phyloP scores from a whole-genome alignment of 2,113 vertebrate species.

The Coracopsis vasa region DNA sequence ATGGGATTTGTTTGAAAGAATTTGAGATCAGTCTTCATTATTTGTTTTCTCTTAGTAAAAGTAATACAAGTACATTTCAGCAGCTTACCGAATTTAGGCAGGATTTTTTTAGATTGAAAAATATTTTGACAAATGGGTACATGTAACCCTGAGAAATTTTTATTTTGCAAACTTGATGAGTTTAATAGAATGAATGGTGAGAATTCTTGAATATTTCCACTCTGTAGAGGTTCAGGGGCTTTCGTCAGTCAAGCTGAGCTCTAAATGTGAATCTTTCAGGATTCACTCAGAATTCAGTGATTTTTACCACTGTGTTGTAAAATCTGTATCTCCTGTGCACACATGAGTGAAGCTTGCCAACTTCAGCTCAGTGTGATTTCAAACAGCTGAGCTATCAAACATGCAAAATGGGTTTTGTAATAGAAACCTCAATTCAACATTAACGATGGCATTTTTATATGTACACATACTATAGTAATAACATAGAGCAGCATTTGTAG shows the following conservation, averaged over 20 bases:
- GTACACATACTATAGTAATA: background rate
- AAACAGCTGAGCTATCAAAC: conserved; percentile 38
- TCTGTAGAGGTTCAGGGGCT: background rate
- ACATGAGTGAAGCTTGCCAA: background rate
- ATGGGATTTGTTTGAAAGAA: background rate
- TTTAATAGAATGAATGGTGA: background rate
- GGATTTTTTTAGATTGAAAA: background rate
- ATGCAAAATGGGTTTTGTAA: conserved; percentile 14
- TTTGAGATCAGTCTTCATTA: background rate
- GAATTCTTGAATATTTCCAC: background rate
- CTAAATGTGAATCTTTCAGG: background rate
- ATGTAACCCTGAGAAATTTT: background rate
- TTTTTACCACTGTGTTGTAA: background rate
- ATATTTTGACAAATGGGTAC: background rate
- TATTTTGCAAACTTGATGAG: background rate
- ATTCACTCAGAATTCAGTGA: background rate
- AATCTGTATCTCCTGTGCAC: background rate
- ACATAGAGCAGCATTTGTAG: background rate
- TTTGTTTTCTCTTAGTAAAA: background rate
- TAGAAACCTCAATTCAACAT: background rate
- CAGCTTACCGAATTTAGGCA: background rate
- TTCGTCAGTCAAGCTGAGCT: background rate
- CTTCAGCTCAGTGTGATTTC: conserved; percentile 26
- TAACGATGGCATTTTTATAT: background rate
- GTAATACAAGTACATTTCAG: background rate